phyloP scores from a whole-genome alignment of 2,888 invertebrate genomes.

The Protonemura montana region DNA sequence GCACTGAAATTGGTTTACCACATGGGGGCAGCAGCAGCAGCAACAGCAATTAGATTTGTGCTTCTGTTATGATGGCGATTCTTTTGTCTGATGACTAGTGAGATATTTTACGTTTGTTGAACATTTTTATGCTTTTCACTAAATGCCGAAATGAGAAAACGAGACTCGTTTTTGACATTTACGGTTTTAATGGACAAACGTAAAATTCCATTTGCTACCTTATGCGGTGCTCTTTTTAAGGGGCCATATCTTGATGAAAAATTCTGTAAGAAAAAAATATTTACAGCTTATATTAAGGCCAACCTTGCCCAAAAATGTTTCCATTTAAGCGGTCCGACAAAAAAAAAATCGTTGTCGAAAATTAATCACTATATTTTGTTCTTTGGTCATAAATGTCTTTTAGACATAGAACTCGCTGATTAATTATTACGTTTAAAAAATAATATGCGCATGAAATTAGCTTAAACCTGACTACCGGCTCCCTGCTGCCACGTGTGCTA shows the following conservation, averaged over 20 bases:
- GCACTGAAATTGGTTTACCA: neutral
- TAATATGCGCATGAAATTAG: conserved; percentile 32
- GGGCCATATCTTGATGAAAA: neutral
- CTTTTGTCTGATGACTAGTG: neutral
- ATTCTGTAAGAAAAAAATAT: neutral
- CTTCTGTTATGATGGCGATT: neutral
- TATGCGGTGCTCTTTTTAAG: neutral
- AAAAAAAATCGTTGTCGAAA: neutral
- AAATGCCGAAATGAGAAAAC: conserved; percentile 12
- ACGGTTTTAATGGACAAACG: neutral
- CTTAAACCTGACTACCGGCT: conserved; percentile 26
- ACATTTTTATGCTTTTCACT: conserved; percentile 7
- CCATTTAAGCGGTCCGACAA: neutral
- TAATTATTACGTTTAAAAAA: conserved; percentile 22
- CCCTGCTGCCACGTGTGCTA: conserved; percentile 25
- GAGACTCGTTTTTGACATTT: neutral
- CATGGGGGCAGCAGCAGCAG: neutral
- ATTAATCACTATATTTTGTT: conserved; percentile 1
- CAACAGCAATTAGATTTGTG: neutral
- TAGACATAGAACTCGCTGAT: conserved; percentile 27
- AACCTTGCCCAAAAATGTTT: neutral
- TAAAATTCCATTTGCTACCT: neutral
- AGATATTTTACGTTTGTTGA: conserved; percentile 7
- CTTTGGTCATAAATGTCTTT: neutral
- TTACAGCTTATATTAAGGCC: neutral